Base-by-base conservation (phyloP, 2,113 vertebrate genomes). In the Myxocyprinus asiaticus region DNA sequence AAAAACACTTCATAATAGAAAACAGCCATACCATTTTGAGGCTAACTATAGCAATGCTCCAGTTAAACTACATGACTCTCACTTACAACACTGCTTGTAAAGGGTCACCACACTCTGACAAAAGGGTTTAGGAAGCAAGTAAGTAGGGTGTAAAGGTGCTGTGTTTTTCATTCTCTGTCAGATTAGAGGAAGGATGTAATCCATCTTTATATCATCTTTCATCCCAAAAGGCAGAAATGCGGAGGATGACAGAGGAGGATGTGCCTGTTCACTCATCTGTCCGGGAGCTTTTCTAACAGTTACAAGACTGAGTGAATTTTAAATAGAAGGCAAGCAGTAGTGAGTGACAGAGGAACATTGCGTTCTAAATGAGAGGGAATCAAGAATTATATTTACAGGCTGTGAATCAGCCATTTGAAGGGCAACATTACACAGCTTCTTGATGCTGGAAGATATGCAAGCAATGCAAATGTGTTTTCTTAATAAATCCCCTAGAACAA, bases 131-230 rank as follows among this genome's bases (percentile, higher is more conserved):
- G 47, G 15, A 53, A 33, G 7, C 15, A 65, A 74, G 45, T 6
- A 8, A 61, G 59, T 6, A 74, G 33, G 14, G 12, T 61, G 47
- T 65, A 14, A 63, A 43, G 73, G 48, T 76, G 73, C 61, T 53
- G 61, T 65, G 74, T 76, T 51, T 65, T 61, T 76, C 73, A 76
- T 76, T 76, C 47, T 76, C 22, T 45, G 74, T 65, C 62, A 65
- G 48, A 15, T 14, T 9, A 12, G 12, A 65, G 73, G 65, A 5
- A 3, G 74, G 62, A 53, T 65, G 62, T 8, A 55, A 8, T 76
- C 33, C 14, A 65, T 76, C 62, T 76, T 76, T 44, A 43, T 76
- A 76, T 76, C 62, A 65, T 55, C 7, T 55, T 76, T 66, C 14
- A 55, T 59, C 7, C 17, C 4, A n/a, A 9, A 17, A 56, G 2